Base-by-base conservation (phyloP, 2,888 invertebrate genomes). In the Epiblema foenella region DNA sequence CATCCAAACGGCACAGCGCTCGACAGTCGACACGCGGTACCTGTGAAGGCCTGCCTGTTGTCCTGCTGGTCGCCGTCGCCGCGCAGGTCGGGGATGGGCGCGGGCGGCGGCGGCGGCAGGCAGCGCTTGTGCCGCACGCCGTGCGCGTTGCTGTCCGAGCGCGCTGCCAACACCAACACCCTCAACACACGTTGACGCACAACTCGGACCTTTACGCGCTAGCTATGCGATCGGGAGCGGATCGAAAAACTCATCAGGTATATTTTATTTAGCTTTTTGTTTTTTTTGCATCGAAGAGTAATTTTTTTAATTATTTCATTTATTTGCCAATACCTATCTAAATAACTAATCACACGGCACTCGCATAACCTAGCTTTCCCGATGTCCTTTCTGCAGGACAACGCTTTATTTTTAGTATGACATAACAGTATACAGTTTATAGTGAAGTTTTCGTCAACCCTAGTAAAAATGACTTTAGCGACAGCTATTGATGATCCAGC, bases 41-140 rank as follows among this genome's bases (percentile, higher is more conserved):
- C 89, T 95, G 94, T 89, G 83, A 95, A 94, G 77, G 85, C 68
- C 20, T 59, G 59, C 42, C 20, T 46, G 62, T 58, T 83, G 79
- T 77, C 82, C 78, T 78, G 85, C 79, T 77, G 83, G 85, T 95
- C 95, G 89, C 95, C 95, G 85, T 95, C 95, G 89, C 95, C 95
- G 91, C 98, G 96, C 93, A 98, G 96, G 94, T 97, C 97, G 88
- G 98, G 98, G 90, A 98, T 98, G 91, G 97, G 96, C 89, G 94
- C 94, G 89, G 97, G 96, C 91, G 95, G 94, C 91, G 97, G 95
- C 94, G 96, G 96, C 92, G 97, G 96, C 94, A 98, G 95, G 92
- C 97, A 95, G 82, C 92, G 96, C 94, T 95, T 95, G 95, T 96
- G 97, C 87, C 96, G 95, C 94, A 97, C 97, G 93, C 97, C 97